A percentile compares a stretch with the other conserved stretches of the same genome.
Conservation (phyloP, 2,888 invertebrate species). For the Drosophila ezoana region DNA sequence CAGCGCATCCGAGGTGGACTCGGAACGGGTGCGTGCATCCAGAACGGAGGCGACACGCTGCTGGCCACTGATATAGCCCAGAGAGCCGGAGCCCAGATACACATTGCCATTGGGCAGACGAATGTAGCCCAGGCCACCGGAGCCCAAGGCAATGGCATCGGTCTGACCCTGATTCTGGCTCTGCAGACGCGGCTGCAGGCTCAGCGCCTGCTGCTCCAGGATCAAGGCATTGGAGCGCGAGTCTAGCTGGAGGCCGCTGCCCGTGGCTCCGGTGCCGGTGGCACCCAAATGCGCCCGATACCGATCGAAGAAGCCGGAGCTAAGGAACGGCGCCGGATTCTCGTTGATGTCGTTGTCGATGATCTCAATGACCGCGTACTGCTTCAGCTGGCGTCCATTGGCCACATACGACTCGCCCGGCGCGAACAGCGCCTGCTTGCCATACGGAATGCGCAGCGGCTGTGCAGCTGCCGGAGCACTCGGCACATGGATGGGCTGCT, state of each 20-base stretch:
- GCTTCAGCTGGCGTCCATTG: slow-evolving; percentile 83
- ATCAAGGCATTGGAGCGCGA: slow-evolving; percentile 68
- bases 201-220: slow-evolving; percentile 59
- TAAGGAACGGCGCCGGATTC: slow-evolving; percentile 73
- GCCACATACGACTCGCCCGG: slow-evolving; percentile 76
- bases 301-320: slow-evolving; percentile 72
- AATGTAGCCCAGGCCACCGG: slow-evolving; percentile 84
- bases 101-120: slow-evolving; percentile 84
- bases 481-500: slow-evolving; percentile 55
- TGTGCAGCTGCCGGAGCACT: slow-evolving; percentile 43
- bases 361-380: slow-evolving; percentile 84
- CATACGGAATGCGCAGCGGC: slow-evolving; percentile 76
- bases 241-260: slow-evolving; percentile 51
- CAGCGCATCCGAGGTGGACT: slow-evolving; percentile 77
- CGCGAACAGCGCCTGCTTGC: slow-evolving; percentile 70
- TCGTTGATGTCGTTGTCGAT: slow-evolving; percentile 83
- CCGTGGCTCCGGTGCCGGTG: slow-evolving; percentile 39
- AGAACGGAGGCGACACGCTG: slow-evolving; percentile 75
- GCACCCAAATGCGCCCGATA: slow-evolving; percentile 73
- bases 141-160: slow-evolving; percentile 83
- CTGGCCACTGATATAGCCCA: slow-evolving; percentile 84
- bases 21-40: slow-evolving; percentile 82
- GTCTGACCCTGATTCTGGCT: slow-evolving; percentile 14
- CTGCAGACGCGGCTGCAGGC: slow-evolving; percentile 54
- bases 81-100: slow-evolving; percentile 84